Evolutionary conservation across 2,113 vertebrate genomes (phyloP).

Genomic region (Crotalus helleri): DNA sequence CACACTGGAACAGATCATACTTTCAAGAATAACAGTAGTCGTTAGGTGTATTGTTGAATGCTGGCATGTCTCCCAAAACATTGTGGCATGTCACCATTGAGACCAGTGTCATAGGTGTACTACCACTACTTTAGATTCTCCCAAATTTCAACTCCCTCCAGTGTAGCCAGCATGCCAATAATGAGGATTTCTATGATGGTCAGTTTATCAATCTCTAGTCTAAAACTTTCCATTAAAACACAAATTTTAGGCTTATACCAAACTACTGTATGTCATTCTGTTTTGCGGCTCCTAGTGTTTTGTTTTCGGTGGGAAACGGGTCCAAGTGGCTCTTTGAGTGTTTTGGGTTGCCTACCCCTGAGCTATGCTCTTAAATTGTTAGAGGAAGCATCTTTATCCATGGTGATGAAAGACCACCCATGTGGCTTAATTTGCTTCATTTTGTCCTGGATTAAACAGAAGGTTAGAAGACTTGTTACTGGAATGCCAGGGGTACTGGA

Average conservation of each 20-base stretch:
- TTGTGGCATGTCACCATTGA: not conserved
- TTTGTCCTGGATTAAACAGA: not conserved
- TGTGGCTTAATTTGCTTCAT: not conserved
- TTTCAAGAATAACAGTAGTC: not conserved
- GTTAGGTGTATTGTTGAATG: not conserved
- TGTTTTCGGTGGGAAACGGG: too few relatives aligned
- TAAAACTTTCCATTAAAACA: not conserved
- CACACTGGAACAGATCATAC: not conserved
- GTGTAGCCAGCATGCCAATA: not conserved
- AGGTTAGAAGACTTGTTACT: not conserved
- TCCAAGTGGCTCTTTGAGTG: too few relatives aligned
- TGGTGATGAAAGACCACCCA: not conserved
- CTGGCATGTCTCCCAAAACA: not conserved
- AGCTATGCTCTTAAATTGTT: not conserved
- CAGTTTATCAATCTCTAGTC: not conserved
- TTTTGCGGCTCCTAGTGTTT: too few relatives aligned
- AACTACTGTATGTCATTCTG: slow-evolving; percentile 1
- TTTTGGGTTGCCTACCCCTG: too few relatives aligned
- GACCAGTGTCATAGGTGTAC: not conserved
- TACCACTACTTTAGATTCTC: not conserved
- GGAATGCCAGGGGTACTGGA: not conserved
- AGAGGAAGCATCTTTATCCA: not conserved
- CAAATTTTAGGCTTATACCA: not conserved
- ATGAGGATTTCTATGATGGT: not conserved
- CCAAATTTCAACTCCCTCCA: not conserved